Conservation (phyloP, 2,888 invertebrate species). For the Ypsolopha scabrella region DNA sequence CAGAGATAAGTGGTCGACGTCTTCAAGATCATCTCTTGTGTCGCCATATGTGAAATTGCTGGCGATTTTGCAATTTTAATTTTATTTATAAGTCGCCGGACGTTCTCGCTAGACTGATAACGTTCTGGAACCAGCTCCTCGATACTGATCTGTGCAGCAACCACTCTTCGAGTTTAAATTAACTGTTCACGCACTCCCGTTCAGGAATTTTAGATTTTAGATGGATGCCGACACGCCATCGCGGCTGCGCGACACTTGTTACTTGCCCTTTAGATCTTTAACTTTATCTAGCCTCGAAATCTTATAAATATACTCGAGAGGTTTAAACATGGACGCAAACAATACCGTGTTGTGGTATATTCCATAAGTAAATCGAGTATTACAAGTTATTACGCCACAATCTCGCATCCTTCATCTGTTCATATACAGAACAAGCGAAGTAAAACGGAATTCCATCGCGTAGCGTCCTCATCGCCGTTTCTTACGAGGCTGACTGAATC, state of each 20-base stretch:
- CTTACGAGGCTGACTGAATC: slow-evolving; percentile 42
- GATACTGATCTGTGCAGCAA: slow-evolving; percentile 56
- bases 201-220: slow-evolving; percentile 65
- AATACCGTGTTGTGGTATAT: no score
- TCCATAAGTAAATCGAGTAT: no score
- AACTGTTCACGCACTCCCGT: slow-evolving; percentile 60
- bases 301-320: not conserved
- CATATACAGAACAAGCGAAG: slow-evolving; percentile 1
- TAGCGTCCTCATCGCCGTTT: slow-evolving; percentile 47
- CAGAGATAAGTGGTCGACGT: slow-evolving; percentile 37
- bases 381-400: not conserved
- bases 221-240: slow-evolving; percentile 29
- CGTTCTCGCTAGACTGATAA: slow-evolving; percentile 67
- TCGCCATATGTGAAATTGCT: slow-evolving; percentile 67
- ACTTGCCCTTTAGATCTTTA: slow-evolving; percentile 2
- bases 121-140: slow-evolving; percentile 49
- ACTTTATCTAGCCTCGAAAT: not conserved
- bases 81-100: slow-evolving; percentile 62
- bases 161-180: slow-evolving; percentile 57
- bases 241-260: slow-evolving; percentile 25
- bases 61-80: slow-evolving; percentile 68
- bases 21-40: slow-evolving; percentile 49
- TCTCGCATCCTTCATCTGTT: not conserved
- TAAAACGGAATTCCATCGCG: slow-evolving; percentile 45
- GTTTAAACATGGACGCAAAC: no score